These are phyloP conservation scores for Monochamus saltuarius DNA, from an alignment of 1,140 invertebrate species.

Conservation along the genomic window DNA sequence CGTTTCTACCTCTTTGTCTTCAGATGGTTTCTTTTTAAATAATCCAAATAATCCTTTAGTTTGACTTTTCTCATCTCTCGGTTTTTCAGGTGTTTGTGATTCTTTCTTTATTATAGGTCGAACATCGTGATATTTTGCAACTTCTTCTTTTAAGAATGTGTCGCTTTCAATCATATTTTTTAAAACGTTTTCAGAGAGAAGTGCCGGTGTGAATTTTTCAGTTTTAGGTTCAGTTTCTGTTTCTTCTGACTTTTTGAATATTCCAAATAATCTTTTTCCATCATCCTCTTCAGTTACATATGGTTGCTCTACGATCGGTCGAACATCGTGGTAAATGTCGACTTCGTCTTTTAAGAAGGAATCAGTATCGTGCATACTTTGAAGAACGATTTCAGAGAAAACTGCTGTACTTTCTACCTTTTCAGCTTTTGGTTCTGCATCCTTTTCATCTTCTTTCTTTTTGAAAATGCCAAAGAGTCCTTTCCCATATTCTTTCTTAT, in stretches of 20 bases:
- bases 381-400: conserved; percentile 15
- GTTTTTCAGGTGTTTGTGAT: conserved; percentile 1
- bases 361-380: conserved; percentile 17
- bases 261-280: conserved; percentile 2
- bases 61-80: conserved; percentile 17
- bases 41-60: conserved; percentile 11
- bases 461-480: no score
- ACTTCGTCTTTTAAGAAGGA: conserved; percentile 27
- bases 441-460: background rate
- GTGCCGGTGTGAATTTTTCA: background rate
- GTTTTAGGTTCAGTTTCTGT: conserved; percentile 24
- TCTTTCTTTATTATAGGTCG: background rate
- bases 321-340: conserved; percentile 28
- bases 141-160: conserved; percentile 30
- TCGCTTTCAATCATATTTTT: conserved; percentile 18
- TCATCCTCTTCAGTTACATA: conserved; percentile 13
- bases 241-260: conserved; percentile 4
- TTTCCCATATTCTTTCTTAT: background rate
- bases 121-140: conserved; percentile 25
- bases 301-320: conserved; percentile 6
- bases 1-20: background rate
- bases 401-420: conserved; percentile 4
- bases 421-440: background rate
- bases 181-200: conserved; percentile 16
- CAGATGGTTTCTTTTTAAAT: conserved; percentile 12